Conservation (phyloP, 92 coral and sea anemone genomes). For the Parazoanthus darwini region DNA sequence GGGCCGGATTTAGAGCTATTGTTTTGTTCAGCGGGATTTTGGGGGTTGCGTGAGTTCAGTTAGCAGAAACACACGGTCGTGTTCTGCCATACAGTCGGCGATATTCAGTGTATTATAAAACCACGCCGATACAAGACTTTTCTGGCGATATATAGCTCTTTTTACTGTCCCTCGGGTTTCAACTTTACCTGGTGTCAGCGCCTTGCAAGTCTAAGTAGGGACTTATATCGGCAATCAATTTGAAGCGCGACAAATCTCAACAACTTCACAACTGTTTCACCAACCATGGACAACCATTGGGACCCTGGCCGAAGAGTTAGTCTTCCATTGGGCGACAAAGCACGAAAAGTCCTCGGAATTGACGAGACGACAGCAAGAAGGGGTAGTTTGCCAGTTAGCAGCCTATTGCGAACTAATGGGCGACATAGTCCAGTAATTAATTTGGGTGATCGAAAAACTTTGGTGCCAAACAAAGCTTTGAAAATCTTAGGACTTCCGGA, state of each 20-base stretch:
- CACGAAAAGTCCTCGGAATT: slow-evolving; percentile 8
- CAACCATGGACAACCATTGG: neutral
- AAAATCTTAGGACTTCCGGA: slow-evolving; percentile 33
- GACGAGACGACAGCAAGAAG: neutral
- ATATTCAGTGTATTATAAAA: neutral
- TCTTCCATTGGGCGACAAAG: slow-evolving; percentile 9
- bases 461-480: slow-evolving; percentile 37
- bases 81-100: neutral
- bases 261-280: neutral
- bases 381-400: neutral
- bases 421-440: neutral
- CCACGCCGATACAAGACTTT: neutral
- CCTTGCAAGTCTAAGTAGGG: neutral
- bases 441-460: neutral
- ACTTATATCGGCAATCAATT: neutral
- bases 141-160: neutral
- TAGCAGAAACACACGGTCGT: neutral
- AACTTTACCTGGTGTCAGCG: neutral
- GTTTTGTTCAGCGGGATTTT: neutral
- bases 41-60: neutral
- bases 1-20: neutral
- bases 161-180: neutral
- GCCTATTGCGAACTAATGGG: neutral
- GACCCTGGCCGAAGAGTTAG: slow-evolving; percentile 25
- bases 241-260: neutral